A percentile compares a stretch with the other conserved stretches of the same genome.
Conservation (phyloP, 1,140 invertebrate genomes). For the Rhagoletis pomonella region DNA sequence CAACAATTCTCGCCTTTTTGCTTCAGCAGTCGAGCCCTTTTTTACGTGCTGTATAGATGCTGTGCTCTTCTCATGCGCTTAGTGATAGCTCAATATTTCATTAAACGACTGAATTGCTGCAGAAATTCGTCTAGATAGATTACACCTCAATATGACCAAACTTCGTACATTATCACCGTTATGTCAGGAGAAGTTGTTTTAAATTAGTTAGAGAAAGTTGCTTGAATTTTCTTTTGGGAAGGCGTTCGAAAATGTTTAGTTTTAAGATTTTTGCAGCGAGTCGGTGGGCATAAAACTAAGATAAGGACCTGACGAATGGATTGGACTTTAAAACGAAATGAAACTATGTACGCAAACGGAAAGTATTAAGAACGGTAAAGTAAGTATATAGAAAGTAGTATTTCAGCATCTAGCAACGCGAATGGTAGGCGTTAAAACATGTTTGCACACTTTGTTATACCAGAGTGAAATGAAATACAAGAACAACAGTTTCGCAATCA, state of each 20-base stretch:
- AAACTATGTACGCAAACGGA: neutral
- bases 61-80: too few relatives aligned
- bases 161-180: too few relatives aligned
- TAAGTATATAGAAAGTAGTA: neutral
- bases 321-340: neutral
- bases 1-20: too few relatives aligned
- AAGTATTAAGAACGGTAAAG: neutral
- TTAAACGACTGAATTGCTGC: too few relatives aligned
- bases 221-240: neutral
- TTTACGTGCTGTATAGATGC: too few relatives aligned
- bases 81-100: too few relatives aligned
- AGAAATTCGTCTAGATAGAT: too few relatives aligned
- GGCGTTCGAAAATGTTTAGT: neutral
- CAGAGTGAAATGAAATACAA: neutral
- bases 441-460: neutral
- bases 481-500: too few relatives aligned
- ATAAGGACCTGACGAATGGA: neutral
- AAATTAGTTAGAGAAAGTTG: too few relatives aligned
- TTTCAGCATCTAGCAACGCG: neutral
- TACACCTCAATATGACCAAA: too few relatives aligned
- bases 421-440: neutral
- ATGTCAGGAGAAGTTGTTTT: too few relatives aligned
- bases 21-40: too few relatives aligned
- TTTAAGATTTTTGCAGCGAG: conserved; percentile 18
- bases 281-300: neutral